Base-by-base conservation (phyloP, 2,113 vertebrate species). In the Platichthys stellatus region DNA sequence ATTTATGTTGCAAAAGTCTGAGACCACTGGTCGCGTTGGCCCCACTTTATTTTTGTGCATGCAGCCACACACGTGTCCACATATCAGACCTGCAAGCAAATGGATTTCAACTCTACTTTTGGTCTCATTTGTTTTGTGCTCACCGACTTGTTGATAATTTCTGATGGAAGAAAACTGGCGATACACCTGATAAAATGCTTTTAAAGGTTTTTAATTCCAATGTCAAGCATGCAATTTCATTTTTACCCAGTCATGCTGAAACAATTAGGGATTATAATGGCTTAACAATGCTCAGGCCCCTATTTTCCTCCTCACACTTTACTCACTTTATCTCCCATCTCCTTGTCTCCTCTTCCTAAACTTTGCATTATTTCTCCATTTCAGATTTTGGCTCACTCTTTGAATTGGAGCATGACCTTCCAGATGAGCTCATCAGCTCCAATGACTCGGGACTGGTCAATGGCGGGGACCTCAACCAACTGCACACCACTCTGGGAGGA, bases 391-490 rank as follows among this genome's bases (percentile, higher is more conserved):
- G 96, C 85, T 97, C 98, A 0, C 92, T 98, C 1, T 97, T 99
- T 88, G 97, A 99, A 92, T 93, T 99, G 94, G 98, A 99, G 92
- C 97, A 98, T 2, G 97, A 99, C 87, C 96, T 99, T 86, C 98
- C 98, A 65, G 98, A 99, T 87, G 98, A 99, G 93, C 94, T 99
- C 83, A 99, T 99, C 92, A 99, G 86, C 93, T 96, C 97, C 69
- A 96, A 95, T 40, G 97, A 99, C 81, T 86, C 97, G 80, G 95
- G 95, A 89, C 93, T 98, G 79, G 94, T 95, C 87, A 99, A 99
- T 86, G 98, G 97, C 53, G 93, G 94, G n/a, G 98, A 98, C 89
- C 95, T 98, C 88, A 96, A 93, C 93, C 97, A 98, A 92, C 92
- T 98, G 86, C 97, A 97, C 90, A 96, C 94, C 88, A 96, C 94